Conservation (phyloP, 92 coral and sea anemone species). For the Montipora capitata region DNA sequence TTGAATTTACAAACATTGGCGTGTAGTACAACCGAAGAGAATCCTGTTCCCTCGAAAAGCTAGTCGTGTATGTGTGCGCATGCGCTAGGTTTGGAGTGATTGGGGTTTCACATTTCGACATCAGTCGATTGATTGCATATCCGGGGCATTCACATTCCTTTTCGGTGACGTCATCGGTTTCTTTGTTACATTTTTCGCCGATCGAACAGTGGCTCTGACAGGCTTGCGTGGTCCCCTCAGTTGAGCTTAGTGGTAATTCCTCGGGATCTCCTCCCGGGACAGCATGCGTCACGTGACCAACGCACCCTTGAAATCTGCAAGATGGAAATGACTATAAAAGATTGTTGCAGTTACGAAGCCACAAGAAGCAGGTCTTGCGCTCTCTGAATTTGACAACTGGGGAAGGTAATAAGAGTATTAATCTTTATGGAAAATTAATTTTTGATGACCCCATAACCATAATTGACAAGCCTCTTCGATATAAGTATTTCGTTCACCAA, state of each 20-base stretch:
- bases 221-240: not conserved
- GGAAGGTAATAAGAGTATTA: constrained; percentile 19
- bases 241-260: constrained; percentile 9
- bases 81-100: not conserved
- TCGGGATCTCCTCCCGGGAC: constrained; percentile 4
- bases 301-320: constrained; percentile 45
- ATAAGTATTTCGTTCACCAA: not conserved
- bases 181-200: constrained; percentile 8
- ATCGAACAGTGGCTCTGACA: constrained; percentile 2
- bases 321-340: constrained; percentile 5
- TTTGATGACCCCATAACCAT: not conserved
- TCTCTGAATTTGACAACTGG: too few species aligned
- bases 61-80: not conserved
- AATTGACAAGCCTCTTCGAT: not conserved
- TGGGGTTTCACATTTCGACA: not conserved
- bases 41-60: not conserved
- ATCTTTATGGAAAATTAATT: not conserved
- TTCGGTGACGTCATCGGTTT: constrained; percentile 8
- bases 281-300: constrained; percentile 30
- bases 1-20: not conserved
- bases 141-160: constrained; percentile 43
- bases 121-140: not conserved
- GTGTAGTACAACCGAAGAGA: not conserved
- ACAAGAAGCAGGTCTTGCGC: too few species aligned
- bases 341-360: constrained; percentile 18